These are phyloP conservation scores for Mormyrops attenuatus DNA, from an alignment of 2,797 vertebrate genomes.

Conservation along the genomic window DNA sequence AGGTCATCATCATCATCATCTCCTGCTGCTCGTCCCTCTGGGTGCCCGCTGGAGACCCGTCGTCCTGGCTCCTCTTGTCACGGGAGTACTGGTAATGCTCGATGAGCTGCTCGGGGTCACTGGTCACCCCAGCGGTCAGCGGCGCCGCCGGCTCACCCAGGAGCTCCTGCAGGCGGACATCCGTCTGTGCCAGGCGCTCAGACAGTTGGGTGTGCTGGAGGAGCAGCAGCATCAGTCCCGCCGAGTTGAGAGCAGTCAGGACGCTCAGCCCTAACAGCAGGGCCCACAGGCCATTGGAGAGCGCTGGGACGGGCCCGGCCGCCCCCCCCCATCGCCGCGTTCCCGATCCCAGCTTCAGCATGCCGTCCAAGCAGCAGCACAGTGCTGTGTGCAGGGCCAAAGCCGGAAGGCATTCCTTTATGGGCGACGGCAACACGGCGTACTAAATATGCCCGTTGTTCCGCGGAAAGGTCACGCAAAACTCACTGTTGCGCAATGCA, in stretches of 20 bases:
- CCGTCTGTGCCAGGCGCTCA: conserved; percentile 54
- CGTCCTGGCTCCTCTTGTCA: conserved; percentile 65
- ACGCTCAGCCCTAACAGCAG: conserved; percentile 65
- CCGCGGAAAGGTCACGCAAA: conserved; percentile 40
- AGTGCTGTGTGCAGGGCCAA: conserved; percentile 18
- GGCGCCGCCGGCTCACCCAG: conserved; percentile 61
- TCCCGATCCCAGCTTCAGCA: conserved; percentile 43
- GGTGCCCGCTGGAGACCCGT: conserved; percentile 30
- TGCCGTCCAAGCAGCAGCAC: conserved; percentile 25
- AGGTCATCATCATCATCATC: conserved; percentile 91
- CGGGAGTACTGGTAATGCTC: conserved; percentile 57
- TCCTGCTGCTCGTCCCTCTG: conserved; percentile 65
- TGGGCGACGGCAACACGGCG: conserved; percentile 20
- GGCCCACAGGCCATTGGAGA: conserved; percentile 60
- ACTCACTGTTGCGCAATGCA: conserved; percentile 38
- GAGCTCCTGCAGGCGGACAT: conserved; percentile 51
- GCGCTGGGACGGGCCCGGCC: conserved; percentile 56
- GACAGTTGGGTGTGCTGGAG: conserved; percentile 73
- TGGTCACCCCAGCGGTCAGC: conserved; percentile 60
- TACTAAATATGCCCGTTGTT: conserved; percentile 51
- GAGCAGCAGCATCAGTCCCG: conserved; percentile 74
- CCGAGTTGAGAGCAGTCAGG: conserved; percentile 69
- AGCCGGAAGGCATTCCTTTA: conserved; percentile 19
- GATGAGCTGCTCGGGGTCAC: conserved; percentile 37
- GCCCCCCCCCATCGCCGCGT: conserved; percentile 48